Base-by-base conservation (phyloP, 1,140 invertebrate genomes). In the Temnothorax longispinosus region DNA sequence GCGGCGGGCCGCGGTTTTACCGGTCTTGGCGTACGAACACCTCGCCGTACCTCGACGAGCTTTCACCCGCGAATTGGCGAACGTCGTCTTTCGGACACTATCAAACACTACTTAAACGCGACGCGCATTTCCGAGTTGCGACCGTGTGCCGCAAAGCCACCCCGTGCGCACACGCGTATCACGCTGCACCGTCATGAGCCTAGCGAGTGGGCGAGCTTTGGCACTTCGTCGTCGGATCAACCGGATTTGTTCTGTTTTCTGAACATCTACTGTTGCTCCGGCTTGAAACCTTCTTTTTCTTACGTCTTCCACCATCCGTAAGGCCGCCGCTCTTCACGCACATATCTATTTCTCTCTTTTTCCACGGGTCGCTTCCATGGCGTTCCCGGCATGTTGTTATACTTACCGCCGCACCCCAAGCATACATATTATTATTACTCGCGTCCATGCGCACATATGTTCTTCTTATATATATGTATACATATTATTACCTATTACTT, bases 361-460 rank as follows among this genome's bases (percentile, higher is more conserved):
- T 60, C 32, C 32, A 78, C 78, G 93, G 90, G 89, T 87, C 81
- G 62, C 88, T 89, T 84, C 27, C 27, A 27, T 27, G 27, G 47
- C 62, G 78, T 87, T 87, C 92, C 93, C 94, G 92, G 92, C 93
- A 93, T 85, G 94, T 95, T 95, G 94, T 95, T 95, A 93, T 94
- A 95, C 93, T 94, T 93, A 95, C 94, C 94, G 94, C 94, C 93
- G 94, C 95, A 95, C 94, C 60, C 90, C 93, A 94, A 94, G 93
- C 94, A 95, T 94, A 94, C 93, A 94, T 93, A 94, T 94, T 95
- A 93, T 94, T 95, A 95, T 95, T 94, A 94, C 94, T 95, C 94
- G 95, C 94, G 94, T 94, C 91, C 90, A 93, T 93, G 93, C 93
- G 92, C 93, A 91, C 93, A 93, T 94, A 91, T 95, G 92, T 92